phyloP scores from a whole-genome alignment of 2,797 vertebrate species.

The Rhynchotus rufescens region DNA sequence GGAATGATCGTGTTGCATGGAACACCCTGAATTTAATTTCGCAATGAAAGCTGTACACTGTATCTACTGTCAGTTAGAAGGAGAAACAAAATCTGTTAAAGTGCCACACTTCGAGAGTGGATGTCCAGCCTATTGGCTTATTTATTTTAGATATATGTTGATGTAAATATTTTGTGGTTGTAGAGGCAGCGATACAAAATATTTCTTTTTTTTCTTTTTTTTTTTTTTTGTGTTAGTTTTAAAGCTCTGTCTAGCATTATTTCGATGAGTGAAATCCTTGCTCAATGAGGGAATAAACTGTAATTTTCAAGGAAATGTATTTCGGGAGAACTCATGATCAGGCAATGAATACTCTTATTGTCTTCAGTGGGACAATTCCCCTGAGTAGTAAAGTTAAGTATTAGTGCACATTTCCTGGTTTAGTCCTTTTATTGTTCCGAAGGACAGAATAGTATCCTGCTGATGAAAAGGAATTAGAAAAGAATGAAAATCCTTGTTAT shows the following conservation, averaged over 20 bases:
- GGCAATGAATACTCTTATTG: neutral
- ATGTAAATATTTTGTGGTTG: neutral
- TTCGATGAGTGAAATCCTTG: neutral
- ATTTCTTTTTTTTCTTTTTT: neutral
- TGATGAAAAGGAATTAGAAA: neutral
- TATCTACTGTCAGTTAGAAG: slow-evolving; percentile 19
- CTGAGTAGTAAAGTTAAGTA: neutral
- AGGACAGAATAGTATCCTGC: neutral
- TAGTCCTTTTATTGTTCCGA: neutral
- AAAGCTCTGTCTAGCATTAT: neutral
- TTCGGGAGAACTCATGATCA: neutral
- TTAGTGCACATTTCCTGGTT: neutral
- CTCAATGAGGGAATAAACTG: neutral
- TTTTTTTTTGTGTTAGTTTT: neutral
- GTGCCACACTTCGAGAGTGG: neutral
- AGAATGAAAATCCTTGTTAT: neutral
- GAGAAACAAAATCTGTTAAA: slow-evolving; percentile 43
- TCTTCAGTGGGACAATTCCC: neutral
- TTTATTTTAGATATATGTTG: neutral
- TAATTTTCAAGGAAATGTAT: neutral
- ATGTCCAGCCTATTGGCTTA: neutral
- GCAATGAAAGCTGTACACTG: slow-evolving; percentile 3
- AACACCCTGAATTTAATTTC: slow-evolving; percentile 65
- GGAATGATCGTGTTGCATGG: slow-evolving; percentile 35
- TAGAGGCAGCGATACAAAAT: neutral